Percentiles rank a stretch among this genome's conserved stretches.
These are phyloP conservation scores for Eulithis testata DNA, from an alignment of 2,888 invertebrate genomes.

Conservation along the genomic window DNA sequence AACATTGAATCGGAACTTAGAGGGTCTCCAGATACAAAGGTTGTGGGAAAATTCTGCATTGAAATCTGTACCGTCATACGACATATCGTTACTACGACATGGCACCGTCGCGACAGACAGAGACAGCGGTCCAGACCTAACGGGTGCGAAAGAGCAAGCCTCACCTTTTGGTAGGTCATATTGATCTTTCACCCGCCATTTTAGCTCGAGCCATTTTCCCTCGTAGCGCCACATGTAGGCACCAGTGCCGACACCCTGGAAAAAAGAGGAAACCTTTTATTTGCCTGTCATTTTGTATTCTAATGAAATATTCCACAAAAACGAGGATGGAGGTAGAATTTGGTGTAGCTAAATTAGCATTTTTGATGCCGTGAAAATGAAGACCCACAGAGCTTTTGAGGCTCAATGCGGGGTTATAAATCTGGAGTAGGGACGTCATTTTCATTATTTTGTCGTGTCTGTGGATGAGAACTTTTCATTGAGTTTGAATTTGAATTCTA, in stretches of 20 bases:
- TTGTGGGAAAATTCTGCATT: slow-evolving; percentile 65
- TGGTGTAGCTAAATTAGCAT: slow-evolving; percentile 71
- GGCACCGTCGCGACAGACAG: slow-evolving; percentile 63
- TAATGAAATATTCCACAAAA: slow-evolving; percentile 77
- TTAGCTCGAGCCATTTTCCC: slow-evolving; percentile 80
- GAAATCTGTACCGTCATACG: slow-evolving; percentile 72
- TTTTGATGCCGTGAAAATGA: slow-evolving; percentile 70
- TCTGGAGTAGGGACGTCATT: slow-evolving; percentile 42
- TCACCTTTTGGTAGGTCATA: slow-evolving; percentile 81
- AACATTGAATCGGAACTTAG: slow-evolving; percentile 56
- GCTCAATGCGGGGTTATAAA: slow-evolving; percentile 46
- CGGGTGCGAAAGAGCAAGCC: slow-evolving; percentile 59
- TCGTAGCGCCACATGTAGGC: slow-evolving; percentile 74
- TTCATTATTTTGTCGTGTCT: slow-evolving; percentile 33
- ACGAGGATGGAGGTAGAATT: slow-evolving; percentile 62
- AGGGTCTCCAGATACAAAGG: slow-evolving; percentile 54
- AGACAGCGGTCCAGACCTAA: slow-evolving; percentile 48
- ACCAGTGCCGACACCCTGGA: slow-evolving; percentile 58
- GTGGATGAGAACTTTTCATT: slow-evolving; percentile 15
- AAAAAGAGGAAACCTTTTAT: slow-evolving; percentile 74
- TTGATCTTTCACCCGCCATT: slow-evolving; percentile 85
- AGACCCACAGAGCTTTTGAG: slow-evolving; percentile 47
- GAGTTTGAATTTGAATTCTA: slow-evolving; percentile 14
- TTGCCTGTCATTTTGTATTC: slow-evolving; percentile 76
- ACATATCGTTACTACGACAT: slow-evolving; percentile 74